These are phyloP conservation scores for Epinotia demarniana DNA, from an alignment of 2,888 invertebrate genomes.

Conservation along the genomic window DNA sequence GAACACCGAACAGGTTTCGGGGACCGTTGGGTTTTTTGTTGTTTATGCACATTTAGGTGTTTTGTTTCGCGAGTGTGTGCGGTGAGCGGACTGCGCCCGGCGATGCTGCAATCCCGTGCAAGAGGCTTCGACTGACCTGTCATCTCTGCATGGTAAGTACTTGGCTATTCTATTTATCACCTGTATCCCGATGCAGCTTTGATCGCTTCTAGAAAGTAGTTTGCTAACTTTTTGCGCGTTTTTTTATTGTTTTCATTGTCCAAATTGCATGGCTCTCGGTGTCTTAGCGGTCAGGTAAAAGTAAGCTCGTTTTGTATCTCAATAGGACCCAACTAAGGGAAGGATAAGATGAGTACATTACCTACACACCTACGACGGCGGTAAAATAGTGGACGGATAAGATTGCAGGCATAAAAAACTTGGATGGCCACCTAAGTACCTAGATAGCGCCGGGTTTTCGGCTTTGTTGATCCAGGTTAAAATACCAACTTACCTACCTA, in stretches of 20 bases:
- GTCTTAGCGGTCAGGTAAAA: not conserved
- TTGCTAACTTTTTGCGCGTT: slow-evolving; percentile 26
- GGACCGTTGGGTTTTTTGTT: slow-evolving; percentile 77
- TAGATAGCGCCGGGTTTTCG: too few species aligned
- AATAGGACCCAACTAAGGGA: not conserved
- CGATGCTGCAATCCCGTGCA: slow-evolving; percentile 68
- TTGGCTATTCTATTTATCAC: slow-evolving; percentile 29
- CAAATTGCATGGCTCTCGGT: not conserved
- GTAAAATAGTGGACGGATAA: too few species aligned
- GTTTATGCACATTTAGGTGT: slow-evolving; percentile 68
- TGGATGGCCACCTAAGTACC: too few species aligned
- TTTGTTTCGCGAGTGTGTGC: slow-evolving; percentile 69
- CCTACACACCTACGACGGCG: too few species aligned
- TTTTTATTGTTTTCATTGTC: slow-evolving; percentile 1
- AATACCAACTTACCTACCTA: too few species aligned
- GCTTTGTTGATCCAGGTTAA: too few species aligned
- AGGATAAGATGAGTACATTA: not conserved
- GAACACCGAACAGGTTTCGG: slow-evolving; percentile 68
- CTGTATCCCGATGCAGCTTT: not conserved
- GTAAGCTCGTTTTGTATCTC: not conserved
- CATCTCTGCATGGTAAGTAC: slow-evolving; percentile 64
- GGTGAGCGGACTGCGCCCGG: slow-evolving; percentile 57
- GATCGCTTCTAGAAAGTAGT: slow-evolving; percentile 26
- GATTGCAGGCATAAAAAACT: too few species aligned
- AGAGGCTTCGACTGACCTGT: slow-evolving; percentile 56